Evolutionary conservation across 2,888 invertebrate genomes (phyloP).

Genomic region (Melitaea athalia): DNA sequence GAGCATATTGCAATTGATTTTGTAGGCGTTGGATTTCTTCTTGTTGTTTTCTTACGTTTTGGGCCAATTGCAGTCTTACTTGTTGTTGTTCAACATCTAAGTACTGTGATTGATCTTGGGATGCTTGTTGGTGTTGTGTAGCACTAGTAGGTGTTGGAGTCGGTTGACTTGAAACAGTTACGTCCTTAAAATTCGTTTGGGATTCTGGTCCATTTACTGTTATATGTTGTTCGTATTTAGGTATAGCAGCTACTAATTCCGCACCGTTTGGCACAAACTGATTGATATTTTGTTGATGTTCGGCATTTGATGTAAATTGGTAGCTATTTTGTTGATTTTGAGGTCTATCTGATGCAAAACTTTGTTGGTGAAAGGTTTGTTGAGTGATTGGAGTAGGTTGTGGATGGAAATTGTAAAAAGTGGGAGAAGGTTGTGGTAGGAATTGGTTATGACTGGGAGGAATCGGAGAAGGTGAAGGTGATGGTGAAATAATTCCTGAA

Average conservation of each 20-base stretch:
- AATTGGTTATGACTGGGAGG: conserved; percentile 60
- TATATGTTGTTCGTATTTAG: conserved; percentile 90
- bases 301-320: conserved; percentile 56
- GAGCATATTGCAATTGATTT: conserved; percentile 64
- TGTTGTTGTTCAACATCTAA: conserved; percentile 70
- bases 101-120: conserved; percentile 58
- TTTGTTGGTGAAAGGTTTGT: conserved; percentile 58
- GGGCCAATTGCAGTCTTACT: conserved; percentile 68
- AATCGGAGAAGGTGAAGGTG: conserved; percentile 50
- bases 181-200: conserved; percentile 56
- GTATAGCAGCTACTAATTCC: conserved; percentile 88
- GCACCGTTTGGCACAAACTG: conserved; percentile 85
- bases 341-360: conserved; percentile 58
- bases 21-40: conserved; percentile 79
- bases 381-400: conserved; percentile 63
- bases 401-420: conserved; percentile 69
- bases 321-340: conserved; percentile 52
- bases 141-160: conserved; percentile 41
- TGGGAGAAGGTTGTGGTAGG: conserved; percentile 68
- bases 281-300: conserved; percentile 73
- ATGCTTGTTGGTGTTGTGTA: conserved; percentile 45
- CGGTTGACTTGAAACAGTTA: conserved; percentile 53
- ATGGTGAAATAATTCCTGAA: conserved; percentile 52
- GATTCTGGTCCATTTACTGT: conserved; percentile 76
- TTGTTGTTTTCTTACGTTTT: conserved; percentile 78